A percentile compares a stretch with the other conserved stretches of the same genome.
phyloP scores from a whole-genome alignment of 2,888 invertebrate genomes.

The Cryptosula pallasiana region DNA sequence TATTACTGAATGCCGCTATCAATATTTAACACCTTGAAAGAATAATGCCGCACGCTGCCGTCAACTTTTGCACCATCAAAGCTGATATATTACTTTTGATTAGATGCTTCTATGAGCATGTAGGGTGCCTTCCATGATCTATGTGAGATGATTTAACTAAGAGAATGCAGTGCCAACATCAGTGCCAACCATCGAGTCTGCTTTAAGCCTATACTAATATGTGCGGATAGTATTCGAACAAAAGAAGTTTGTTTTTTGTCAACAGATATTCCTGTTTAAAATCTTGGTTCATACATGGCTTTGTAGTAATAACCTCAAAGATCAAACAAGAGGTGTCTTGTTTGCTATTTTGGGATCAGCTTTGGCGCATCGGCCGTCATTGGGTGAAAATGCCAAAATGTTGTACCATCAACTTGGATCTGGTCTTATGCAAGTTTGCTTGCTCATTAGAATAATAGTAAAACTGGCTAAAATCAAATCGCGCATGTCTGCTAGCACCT shows the following conservation, averaged over 20 bases:
- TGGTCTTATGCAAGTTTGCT: no score
- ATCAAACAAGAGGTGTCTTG: constrained; percentile 14
- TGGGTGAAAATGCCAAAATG: no score
- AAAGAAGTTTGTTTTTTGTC: constrained; percentile 23
- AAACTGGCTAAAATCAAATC: no score
- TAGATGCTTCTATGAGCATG: no score
- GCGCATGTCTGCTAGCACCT: no score
- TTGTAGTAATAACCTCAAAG: constrained; percentile 20
- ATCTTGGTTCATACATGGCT: not conserved
- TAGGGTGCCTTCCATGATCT: no score
- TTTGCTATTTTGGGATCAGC: not conserved
- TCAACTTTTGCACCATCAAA: no score
- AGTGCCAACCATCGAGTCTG: not conserved
- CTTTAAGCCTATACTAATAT: constrained; percentile 18
- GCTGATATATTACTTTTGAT: no score
- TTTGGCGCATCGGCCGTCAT: not conserved
- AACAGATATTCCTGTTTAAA: constrained; percentile 21
- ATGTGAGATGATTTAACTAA: not conserved
- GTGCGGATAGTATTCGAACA: constrained; percentile 14
- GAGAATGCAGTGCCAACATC: not conserved
- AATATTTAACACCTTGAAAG: constrained; percentile 7
- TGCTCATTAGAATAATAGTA: no score
- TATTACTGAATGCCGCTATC: not conserved
- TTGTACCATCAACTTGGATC: no score
- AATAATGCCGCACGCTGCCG: not conserved